Conservation (phyloP, 2,113 vertebrate genomes). For the Chaetura pelagica region DNA sequence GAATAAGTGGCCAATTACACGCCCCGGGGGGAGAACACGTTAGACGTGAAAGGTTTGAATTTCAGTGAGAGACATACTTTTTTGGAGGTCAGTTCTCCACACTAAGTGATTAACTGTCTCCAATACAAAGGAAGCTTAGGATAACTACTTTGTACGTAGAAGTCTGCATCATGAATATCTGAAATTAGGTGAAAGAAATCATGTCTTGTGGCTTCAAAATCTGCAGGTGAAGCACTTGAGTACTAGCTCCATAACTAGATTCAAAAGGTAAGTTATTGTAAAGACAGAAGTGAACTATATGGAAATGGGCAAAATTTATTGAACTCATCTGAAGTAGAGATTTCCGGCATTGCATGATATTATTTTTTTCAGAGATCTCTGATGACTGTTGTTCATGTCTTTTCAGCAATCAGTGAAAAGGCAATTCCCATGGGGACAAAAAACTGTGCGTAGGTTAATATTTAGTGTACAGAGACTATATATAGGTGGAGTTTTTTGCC, state of each 20-base stretch:
- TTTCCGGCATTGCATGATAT: not conserved
- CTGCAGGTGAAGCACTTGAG: not conserved
- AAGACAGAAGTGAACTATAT: fast-evolving
- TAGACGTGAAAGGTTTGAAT: no score
- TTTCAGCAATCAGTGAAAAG: not conserved
- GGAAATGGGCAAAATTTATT: not conserved
- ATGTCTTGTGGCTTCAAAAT: not conserved
- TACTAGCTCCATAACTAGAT: not conserved
- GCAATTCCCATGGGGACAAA: not conserved
- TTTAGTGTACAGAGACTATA: not conserved
- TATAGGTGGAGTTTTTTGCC: not conserved
- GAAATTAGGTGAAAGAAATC: slow-evolving; percentile 1
- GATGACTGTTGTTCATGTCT: not conserved
- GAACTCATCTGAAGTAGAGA: not conserved
- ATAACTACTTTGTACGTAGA: not conserved
- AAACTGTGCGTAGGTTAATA: not conserved
- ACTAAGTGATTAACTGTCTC: not conserved
- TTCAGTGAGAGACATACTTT: no score
- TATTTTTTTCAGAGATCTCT: not conserved
- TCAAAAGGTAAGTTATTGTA: not conserved
- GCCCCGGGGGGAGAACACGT: no score
- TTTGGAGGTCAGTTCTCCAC: no score
- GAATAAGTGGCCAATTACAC: no score
- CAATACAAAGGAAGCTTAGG: slow-evolving; percentile 21
- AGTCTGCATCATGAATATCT: not conserved